Evolutionary conservation across 1,140 invertebrate genomes (phyloP), one percentile per base, ranked within the genome.

Genomic region (Brachionus rotundiformis): DNA sequence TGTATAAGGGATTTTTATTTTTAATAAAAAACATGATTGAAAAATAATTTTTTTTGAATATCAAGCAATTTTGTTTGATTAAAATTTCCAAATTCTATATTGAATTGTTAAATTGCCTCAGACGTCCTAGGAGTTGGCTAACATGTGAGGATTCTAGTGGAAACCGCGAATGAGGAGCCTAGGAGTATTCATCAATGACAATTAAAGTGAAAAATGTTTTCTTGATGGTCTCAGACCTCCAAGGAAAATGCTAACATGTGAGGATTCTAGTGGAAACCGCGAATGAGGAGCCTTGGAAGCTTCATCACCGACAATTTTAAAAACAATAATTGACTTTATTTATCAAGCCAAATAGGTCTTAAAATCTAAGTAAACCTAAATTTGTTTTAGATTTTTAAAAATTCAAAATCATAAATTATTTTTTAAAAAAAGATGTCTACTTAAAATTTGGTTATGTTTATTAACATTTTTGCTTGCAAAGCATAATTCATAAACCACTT

Each of bases 131-230:
- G 76, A 79, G 23, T 27, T 36, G 31, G 76, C 76, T 79, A 79
- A 79, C 76, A 79, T 77, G 2, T 79, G 44, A 73, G 31, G 76
- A 79, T 79, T 79, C 76, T 79, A 79, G 76, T 79, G 76, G 76
- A 79, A 79, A 79, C 76, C 76, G 76, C 76, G 76, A 79, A 79
- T 79, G 76, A 63, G 59, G 76, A 79, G 76, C 76, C 76, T 79
- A 39, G 76, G 76, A 79, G 13, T 19, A 11, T 79, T 79, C 76
- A 79, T 79, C 76, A 79, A 13, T 29, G 47, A 79, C 76, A 79
- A 73, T 44, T 73, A 16, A 71, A 11, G 10, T 63, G 29, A 63
- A 4, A 63, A 63, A 1, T n/a, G 6, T 54, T 63, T 33, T 29
- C 4, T 63, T 29, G 25, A 29, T 63, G 49, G 75, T 77, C 75